Evolutionary conservation across 2,113 vertebrate genomes (phyloP).

Genomic region (Actinemys pallida): DNA sequence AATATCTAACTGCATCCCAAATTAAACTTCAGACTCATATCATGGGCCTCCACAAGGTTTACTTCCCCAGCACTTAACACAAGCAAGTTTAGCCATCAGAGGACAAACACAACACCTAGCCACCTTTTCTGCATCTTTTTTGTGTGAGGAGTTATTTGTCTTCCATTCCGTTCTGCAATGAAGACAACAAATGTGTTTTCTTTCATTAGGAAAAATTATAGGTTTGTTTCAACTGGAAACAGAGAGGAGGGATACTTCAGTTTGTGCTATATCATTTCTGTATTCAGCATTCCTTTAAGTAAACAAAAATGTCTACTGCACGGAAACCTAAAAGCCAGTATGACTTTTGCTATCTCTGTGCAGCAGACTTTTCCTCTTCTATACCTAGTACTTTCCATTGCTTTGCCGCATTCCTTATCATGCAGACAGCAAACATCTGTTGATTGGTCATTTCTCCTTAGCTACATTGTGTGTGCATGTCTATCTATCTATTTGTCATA

Average conservation of each 20-base stretch:
- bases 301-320: not conserved
- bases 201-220: not conserved
- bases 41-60: not conserved
- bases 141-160: not conserved
- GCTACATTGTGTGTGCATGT: not conserved
- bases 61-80: not conserved
- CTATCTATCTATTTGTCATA: too few species aligned
- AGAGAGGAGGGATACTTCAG: not conserved
- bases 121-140: not conserved
- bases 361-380: not conserved
- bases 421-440: not conserved
- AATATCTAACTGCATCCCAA: not conserved
- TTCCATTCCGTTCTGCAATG: not conserved
- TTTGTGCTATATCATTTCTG: not conserved
- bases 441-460: not conserved
- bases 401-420: not conserved
- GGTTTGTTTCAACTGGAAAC: not conserved
- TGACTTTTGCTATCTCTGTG: not conserved
- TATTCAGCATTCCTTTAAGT: not conserved
- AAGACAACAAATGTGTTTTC: not conserved
- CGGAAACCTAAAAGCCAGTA: not conserved
- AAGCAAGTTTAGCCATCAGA: not conserved
- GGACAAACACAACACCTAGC: not conserved
- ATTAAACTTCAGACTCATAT: not conserved
- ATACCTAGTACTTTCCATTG: not conserved